These are phyloP conservation scores for Neocloeon triangulifer DNA, from an alignment of 1,140 invertebrate species.

Conservation along the genomic window DNA sequence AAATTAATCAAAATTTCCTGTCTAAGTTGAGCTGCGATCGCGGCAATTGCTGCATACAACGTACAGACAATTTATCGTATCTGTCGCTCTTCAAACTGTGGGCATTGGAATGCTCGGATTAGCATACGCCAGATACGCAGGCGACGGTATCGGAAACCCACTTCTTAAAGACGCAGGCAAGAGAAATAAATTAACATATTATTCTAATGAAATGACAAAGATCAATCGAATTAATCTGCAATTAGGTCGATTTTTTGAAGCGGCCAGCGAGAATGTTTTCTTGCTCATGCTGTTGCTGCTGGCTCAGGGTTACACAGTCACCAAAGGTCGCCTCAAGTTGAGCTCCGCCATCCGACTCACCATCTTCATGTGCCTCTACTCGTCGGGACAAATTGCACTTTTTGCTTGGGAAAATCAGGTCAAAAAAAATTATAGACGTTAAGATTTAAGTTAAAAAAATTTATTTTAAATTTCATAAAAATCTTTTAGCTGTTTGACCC, in stretches of 20 bases:
- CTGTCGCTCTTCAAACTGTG: constrained; percentile 34
- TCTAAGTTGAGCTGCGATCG: constrained; percentile 39
- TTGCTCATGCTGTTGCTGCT: constrained; percentile 57
- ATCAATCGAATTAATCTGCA: too few relatives aligned
- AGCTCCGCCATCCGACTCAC: constrained; percentile 47
- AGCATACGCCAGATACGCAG: constrained; percentile 43
- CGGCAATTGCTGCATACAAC: constrained; percentile 65
- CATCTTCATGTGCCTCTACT: constrained; percentile 56
- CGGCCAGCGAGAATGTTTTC: constrained; percentile 45
- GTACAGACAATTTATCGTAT: constrained; percentile 62
- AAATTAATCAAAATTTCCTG: too few relatives aligned
- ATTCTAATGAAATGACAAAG: too few relatives aligned
- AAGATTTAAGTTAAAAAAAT: constrained; percentile 12
- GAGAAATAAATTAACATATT: too few relatives aligned
- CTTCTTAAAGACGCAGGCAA: constrained; percentile 32
- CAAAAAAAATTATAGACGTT: too few relatives aligned
- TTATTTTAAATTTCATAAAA: constrained; percentile 4
- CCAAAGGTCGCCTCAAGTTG: constrained; percentile 47
- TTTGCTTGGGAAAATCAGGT: constrained; percentile 59
- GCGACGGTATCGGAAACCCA: constrained; percentile 34
- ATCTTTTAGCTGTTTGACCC: constrained; percentile 56
- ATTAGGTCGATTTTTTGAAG: constrained; percentile 48
- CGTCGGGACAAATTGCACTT: constrained; percentile 39
- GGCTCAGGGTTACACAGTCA: constrained; percentile 78
- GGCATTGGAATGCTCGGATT: constrained; percentile 39